phyloP scores from a whole-genome alignment of 2,797 vertebrate species.

The Petrocephalus sullivani region DNA sequence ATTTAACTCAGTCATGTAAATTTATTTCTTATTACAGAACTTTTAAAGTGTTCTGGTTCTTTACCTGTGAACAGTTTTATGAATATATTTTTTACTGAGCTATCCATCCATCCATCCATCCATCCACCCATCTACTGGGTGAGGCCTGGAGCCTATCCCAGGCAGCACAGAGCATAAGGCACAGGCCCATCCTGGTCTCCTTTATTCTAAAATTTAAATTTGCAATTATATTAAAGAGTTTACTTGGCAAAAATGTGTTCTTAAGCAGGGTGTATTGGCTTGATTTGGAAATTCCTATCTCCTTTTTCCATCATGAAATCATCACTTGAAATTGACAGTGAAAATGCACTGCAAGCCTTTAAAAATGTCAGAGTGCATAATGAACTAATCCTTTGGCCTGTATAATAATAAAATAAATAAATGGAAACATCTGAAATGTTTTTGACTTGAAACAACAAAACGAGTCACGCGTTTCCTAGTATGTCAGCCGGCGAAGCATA shows the following conservation, averaged over 20 bases:
- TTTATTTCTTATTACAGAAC: not conserved
- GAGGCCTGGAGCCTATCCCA: not conserved
- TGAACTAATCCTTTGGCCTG: slow-evolving; percentile 43
- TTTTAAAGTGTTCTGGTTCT: not conserved
- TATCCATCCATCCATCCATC: not conserved
- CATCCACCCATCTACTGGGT: not conserved
- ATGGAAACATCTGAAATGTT: not conserved
- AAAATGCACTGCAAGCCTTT: slow-evolving; percentile 14
- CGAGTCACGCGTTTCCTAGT: not conserved
- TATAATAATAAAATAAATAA: not conserved
- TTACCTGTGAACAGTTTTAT: not conserved
- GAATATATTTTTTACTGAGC: not conserved
- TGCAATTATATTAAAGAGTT: not conserved
- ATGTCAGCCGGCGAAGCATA: not conserved
- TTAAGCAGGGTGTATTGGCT: not conserved
- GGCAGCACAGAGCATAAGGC: not conserved
- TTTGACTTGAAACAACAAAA: not conserved
- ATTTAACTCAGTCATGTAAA: not conserved
- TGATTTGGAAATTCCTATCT: not conserved
- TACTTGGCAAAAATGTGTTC: not conserved
- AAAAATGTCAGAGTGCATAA: slow-evolving; percentile 30
- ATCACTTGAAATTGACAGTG: not conserved
- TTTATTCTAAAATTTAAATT: not conserved
- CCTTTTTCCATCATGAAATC: not conserved
- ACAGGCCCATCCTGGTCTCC: not conserved